Evolutionary conservation across 2,888 invertebrate genomes (phyloP).

Genomic region (Orthonychiurus folsomi): DNA sequence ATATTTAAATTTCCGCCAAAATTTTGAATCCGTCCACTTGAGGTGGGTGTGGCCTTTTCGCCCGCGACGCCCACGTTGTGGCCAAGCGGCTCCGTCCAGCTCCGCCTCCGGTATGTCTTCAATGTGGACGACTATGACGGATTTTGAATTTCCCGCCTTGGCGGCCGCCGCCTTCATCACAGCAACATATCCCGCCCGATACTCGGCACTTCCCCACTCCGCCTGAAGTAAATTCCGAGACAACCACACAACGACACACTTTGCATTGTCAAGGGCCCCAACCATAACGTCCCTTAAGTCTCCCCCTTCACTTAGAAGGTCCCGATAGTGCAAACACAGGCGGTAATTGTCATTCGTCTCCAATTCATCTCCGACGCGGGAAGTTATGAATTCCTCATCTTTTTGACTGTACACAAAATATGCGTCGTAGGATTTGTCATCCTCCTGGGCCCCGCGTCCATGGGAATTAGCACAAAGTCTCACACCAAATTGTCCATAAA

Average conservation of each 20-base stretch:
- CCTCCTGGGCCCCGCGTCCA: conserved; percentile 40
- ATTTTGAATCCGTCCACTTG: conserved; percentile 44
- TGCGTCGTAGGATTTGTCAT: conserved; percentile 47
- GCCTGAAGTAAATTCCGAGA: conserved; percentile 48
- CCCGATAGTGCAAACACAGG: conserved; percentile 47
- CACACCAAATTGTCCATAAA: conserved; percentile 67
- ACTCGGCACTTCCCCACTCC: conserved; percentile 51
- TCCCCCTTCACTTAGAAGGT: conserved; percentile 42
- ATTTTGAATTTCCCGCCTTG: conserved; percentile 43
- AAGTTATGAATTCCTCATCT: conserved; percentile 46
- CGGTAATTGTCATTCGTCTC: conserved; percentile 45
- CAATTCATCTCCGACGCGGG: conserved; percentile 45
- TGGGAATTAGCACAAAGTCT: conserved; percentile 48
- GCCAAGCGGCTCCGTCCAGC: conserved; percentile 61
- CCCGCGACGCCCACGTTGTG: conserved; percentile 28
- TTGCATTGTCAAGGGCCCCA: conserved; percentile 46
- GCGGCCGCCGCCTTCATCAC: conserved; percentile 26
- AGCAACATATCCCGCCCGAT: conserved; percentile 49
- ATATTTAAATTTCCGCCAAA: conserved; percentile 48
- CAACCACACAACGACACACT: conserved; percentile 48
- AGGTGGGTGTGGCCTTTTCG: conserved; percentile 47
- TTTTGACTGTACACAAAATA: conserved; percentile 47
- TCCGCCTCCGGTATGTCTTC: conserved; percentile 61
- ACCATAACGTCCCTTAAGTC: conserved; percentile 48
- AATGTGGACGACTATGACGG: conserved; percentile 51